Conservation (phyloP, 2,888 invertebrate species). For the Silvanus unidentatus region DNA sequence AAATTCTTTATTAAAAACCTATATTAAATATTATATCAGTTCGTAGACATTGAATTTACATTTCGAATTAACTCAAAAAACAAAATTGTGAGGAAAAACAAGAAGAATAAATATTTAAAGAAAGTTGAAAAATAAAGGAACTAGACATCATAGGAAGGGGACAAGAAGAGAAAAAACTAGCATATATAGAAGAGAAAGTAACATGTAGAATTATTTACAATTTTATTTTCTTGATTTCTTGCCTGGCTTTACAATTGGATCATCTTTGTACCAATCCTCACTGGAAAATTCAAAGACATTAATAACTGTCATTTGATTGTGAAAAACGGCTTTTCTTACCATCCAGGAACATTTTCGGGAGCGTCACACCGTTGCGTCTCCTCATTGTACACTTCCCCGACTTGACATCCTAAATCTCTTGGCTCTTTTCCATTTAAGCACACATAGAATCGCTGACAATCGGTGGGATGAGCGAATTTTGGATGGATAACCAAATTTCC, state of each 20-base stretch:
- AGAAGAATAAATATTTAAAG: constrained; percentile 1
- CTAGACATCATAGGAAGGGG: not conserved
- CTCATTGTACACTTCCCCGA: constrained; percentile 89
- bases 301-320: constrained; percentile 2
- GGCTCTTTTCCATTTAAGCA: constrained; percentile 81
- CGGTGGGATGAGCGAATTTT: constrained; percentile 76
- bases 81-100: not conserved
- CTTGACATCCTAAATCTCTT: constrained; percentile 79
- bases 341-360: constrained; percentile 86
- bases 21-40: constrained; percentile 5
- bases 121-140: constrained; percentile 1
- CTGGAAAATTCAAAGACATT: constrained; percentile 45
- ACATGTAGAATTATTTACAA: constrained; percentile 5
- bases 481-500: constrained; percentile 77
- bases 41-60: not conserved
- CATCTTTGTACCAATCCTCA: constrained; percentile 89
- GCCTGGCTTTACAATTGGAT: constrained; percentile 53
- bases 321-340: constrained; percentile 49
- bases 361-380: constrained; percentile 78
- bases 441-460: constrained; percentile 89
- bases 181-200: constrained; percentile 2
- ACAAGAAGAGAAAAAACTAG: not conserved
- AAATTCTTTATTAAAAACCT: constrained; percentile 3
- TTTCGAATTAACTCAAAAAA: too few relatives aligned
- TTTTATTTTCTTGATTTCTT: constrained; percentile 25